Percentiles rank a stretch among this genome's conserved stretches.
phyloP scores from a whole-genome alignment of 2,113 vertebrate genomes.

The Ptyas mucosa region DNA sequence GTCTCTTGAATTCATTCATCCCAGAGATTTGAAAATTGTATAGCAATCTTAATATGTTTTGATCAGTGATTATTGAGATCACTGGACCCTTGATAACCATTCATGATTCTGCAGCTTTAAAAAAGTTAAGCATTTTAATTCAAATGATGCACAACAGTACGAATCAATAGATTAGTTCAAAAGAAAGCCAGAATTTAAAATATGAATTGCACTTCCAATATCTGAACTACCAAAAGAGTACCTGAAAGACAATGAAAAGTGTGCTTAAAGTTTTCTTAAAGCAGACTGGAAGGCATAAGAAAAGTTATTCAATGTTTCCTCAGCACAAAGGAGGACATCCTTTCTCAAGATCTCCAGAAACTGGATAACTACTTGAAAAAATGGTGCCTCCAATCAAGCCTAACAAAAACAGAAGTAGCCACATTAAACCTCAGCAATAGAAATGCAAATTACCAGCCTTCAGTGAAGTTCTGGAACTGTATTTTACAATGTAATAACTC shows the following conservation, averaged over 20 bases:
- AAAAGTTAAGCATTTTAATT: conserved; percentile 6
- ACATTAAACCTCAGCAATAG: neutral
- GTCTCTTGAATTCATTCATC: neutral
- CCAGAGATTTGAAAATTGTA: neutral
- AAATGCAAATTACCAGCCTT: neutral
- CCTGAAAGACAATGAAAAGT: conserved; percentile 12
- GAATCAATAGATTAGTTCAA: neutral
- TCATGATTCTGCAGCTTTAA: neutral
- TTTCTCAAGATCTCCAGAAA: neutral
- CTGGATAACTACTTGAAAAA: neutral
- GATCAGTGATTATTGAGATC: neutral
- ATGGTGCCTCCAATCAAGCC: neutral
- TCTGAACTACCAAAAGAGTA: neutral
- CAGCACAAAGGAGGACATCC: conserved; percentile 4
- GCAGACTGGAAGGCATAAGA: neutral
- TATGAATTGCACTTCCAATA: neutral
- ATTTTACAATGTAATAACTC: neutral
- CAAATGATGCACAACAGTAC: neutral
- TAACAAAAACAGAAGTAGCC: neutral
- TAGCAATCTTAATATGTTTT: neutral
- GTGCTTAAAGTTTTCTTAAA: neutral
- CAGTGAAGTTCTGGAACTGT: neutral
- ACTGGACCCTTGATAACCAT: neutral
- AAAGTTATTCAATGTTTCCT: neutral
- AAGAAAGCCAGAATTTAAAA: neutral